Percentiles rank a stretch among this genome's conserved stretches.
These are phyloP conservation scores for Ammodytes marinus DNA, from an alignment of 2,113 vertebrate genomes.

Conservation along the genomic window DNA sequence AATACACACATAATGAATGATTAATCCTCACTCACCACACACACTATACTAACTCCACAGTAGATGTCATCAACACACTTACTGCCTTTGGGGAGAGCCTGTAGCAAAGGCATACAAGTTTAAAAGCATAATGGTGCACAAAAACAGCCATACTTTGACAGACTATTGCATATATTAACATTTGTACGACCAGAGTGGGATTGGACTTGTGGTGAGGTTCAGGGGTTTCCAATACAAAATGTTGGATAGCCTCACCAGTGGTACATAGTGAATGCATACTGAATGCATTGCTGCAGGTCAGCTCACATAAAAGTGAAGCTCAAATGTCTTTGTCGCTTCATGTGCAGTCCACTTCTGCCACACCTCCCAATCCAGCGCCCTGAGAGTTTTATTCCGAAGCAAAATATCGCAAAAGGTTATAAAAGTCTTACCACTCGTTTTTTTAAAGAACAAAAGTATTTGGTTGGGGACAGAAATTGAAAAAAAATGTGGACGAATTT, in stretches of 20 bases:
- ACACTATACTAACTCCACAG: constrained; percentile 27
- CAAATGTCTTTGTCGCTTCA: constrained; percentile 47
- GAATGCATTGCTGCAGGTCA: constrained; percentile 59
- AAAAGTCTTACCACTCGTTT: background rate
- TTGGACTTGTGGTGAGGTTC: constrained; percentile 67
- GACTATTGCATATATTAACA: constrained; percentile 60
- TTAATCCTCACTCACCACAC: constrained; percentile 27
- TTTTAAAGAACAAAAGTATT: background rate
- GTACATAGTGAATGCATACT: constrained; percentile 41
- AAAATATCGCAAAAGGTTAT: constrained; percentile 10
- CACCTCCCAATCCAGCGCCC: background rate
- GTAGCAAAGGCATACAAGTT: constrained; percentile 23
- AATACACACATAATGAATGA: constrained; percentile 51
- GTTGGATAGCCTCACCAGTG: constrained; percentile 34
- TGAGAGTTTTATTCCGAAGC: constrained; percentile 16
- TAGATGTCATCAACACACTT: constrained; percentile 47
- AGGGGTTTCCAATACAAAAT: constrained; percentile 61
- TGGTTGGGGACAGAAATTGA: constrained; percentile 1
- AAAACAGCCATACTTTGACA: constrained; percentile 32
- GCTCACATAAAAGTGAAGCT: constrained; percentile 41
- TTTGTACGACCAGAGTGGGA: constrained; percentile 67
- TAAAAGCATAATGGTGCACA: constrained; percentile 27
- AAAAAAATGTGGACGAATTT: background rate
- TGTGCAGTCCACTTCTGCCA: constrained; percentile 3
- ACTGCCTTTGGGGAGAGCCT: constrained; percentile 33